phyloP scores from a whole-genome alignment of 2,797 vertebrate genomes.

The Peromyscus nudipes region DNA sequence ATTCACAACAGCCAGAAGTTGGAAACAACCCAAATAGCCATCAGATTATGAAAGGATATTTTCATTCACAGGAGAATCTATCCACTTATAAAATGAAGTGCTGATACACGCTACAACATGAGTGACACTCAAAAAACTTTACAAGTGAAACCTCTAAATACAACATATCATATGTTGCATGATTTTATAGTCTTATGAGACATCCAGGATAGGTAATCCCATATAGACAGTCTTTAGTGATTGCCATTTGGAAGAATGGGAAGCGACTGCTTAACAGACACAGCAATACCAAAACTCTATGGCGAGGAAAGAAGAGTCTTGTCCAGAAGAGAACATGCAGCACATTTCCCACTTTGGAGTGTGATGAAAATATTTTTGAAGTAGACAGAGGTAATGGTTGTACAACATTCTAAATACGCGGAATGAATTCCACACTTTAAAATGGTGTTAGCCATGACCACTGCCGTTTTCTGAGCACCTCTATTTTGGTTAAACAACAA shows the following conservation, averaged over 20 bases:
- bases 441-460: neutral
- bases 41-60: neutral
- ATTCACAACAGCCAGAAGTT: neutral
- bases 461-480: neutral
- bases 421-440: constrained; percentile 28
- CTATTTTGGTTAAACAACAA: neutral
- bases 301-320: neutral
- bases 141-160: neutral
- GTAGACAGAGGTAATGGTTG: neutral
- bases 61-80: neutral
- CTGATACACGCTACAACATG: neutral
- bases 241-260: neutral
- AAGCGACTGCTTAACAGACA: neutral
- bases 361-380: constrained; percentile 32
- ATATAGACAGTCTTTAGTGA: neutral
- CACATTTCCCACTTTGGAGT: neutral
- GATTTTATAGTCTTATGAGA: neutral
- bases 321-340: neutral
- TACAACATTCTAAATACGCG: neutral
- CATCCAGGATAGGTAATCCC: neutral
- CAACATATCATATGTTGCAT: neutral
- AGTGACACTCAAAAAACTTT: neutral
- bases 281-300: neutral
- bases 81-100: constrained; percentile 6
- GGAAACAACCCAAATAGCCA: neutral